Conservation (phyloP, 2,888 invertebrate genomes). For the Drosophila mettleri region DNA sequence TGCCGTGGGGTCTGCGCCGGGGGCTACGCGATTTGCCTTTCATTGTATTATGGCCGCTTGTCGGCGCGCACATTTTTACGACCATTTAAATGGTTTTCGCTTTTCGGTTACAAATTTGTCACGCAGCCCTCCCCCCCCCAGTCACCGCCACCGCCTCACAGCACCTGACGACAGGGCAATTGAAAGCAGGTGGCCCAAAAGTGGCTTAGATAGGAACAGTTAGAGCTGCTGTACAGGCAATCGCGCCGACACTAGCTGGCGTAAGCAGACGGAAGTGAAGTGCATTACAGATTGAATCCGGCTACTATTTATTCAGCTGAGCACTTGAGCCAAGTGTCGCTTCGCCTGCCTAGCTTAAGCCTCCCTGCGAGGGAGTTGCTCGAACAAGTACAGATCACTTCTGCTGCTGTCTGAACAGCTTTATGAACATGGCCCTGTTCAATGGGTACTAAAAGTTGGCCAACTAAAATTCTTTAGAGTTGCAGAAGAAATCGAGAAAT, state of each 20-base stretch:
- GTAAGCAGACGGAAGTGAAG: slow-evolving; percentile 8
- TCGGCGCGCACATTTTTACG: slow-evolving; percentile 74
- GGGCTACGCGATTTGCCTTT: slow-evolving; percentile 52
- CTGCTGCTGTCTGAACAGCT: not conserved
- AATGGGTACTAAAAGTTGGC: too few species aligned
- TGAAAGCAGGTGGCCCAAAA: slow-evolving; percentile 26
- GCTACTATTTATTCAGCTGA: not conserved
- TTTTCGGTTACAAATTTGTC: slow-evolving; percentile 67
- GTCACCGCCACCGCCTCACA: too few species aligned
- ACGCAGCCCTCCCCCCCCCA: slow-evolving; percentile 14
- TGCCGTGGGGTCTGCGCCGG: slow-evolving; percentile 30
- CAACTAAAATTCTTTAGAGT: too few species aligned
- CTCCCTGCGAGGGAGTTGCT: too few species aligned
- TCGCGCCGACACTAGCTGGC: slow-evolving; percentile 11
- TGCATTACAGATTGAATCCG: slow-evolving; percentile 24
- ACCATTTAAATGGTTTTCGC: slow-evolving; percentile 77
- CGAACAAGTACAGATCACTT: not conserved
- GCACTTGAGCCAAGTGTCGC: not conserved
- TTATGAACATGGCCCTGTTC: too few species aligned
- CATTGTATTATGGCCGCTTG: slow-evolving; percentile 71
- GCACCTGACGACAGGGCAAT: not conserved
- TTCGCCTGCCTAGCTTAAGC: not conserved
- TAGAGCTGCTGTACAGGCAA: slow-evolving; percentile 1
- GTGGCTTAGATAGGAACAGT: slow-evolving; percentile 28
- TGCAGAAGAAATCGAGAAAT: too few species aligned